These are phyloP conservation scores for Vireo altiloquus DNA, from an alignment of 2,113 vertebrate species.

Conservation along the genomic window DNA sequence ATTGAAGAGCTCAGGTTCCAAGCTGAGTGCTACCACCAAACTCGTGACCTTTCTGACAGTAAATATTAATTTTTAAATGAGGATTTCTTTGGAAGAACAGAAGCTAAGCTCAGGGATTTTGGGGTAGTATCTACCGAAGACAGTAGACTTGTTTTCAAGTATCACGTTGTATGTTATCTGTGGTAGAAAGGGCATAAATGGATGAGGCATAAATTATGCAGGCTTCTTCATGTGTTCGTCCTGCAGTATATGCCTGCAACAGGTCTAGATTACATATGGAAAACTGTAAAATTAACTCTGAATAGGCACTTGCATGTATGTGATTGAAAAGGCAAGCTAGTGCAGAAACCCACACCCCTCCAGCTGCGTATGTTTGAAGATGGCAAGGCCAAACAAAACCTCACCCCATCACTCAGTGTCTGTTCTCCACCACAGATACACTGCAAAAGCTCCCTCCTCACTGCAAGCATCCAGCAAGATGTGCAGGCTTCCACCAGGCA, in stretches of 20 bases:
- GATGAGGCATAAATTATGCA: neutral
- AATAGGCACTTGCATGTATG: neutral
- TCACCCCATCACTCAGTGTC: neutral
- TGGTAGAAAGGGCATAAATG: neutral
- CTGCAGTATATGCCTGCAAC: neutral
- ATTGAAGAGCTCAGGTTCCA: neutral
- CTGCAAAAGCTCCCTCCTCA: neutral
- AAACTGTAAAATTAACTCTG: neutral
- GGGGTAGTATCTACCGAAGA: neutral
- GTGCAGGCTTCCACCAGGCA: conserved; percentile 1
- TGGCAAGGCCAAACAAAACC: neutral
- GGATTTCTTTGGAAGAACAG: neutral
- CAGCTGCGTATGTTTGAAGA: neutral
- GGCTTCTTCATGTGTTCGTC: neutral
- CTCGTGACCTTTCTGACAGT: neutral
- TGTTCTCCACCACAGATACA: neutral
- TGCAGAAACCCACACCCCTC: neutral
- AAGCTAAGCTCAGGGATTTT: neutral
- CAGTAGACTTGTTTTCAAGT: neutral
- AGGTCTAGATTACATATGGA: conserved; percentile 10
- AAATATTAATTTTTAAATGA: neutral
- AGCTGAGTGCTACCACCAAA: neutral
- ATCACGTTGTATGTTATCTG: neutral
- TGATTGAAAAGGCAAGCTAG: neutral
- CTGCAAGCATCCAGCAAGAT: neutral